A percentile compares a stretch with the other conserved stretches of the same genome.
Evolutionary conservation across 2,797 vertebrate species (phyloP).

Genomic region (Novumbra hubbsi): DNA sequence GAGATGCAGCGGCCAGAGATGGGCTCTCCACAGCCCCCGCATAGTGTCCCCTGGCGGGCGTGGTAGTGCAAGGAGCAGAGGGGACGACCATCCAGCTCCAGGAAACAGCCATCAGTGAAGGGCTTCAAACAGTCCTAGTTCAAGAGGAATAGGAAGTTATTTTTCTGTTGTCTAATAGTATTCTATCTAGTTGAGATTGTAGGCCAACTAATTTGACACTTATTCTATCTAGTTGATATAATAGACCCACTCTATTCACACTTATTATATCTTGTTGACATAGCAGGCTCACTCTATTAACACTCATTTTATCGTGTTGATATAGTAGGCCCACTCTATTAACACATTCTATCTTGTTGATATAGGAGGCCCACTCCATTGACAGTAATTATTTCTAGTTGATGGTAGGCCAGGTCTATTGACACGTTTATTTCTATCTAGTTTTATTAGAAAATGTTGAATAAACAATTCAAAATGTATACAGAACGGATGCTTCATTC

Average conservation of each 20-base stretch:
- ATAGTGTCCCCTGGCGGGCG: conserved; percentile 81
- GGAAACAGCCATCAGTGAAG: conserved; percentile 79
- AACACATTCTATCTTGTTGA: too few relatives aligned
- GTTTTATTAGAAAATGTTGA: background rate
- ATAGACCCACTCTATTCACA: too few relatives aligned
- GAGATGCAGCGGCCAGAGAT: conserved; percentile 83
- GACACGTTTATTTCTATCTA: background rate
- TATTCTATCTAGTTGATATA: too few relatives aligned
- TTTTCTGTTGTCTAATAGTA: background rate
- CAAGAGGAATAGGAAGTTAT: background rate
- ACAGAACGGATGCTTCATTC: too few relatives aligned
- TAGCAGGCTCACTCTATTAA: too few relatives aligned
- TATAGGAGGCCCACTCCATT: too few relatives aligned
- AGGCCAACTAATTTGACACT: background rate
- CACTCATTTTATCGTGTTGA: too few relatives aligned
- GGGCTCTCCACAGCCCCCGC: conserved; percentile 75
- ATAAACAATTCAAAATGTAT: too few relatives aligned
- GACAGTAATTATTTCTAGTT: too few relatives aligned
- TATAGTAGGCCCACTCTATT: too few relatives aligned
- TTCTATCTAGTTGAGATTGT: background rate
- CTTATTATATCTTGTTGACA: too few relatives aligned
- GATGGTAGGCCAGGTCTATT: too few relatives aligned
- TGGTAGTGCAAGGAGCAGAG: conserved; percentile 87
- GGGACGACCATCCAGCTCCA: conserved; percentile 82
- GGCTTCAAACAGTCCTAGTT: conserved; percentile 82